Evolutionary conservation across 2,888 invertebrate genomes (phyloP).

Genomic region (Hemistola chrysoprasaria): DNA sequence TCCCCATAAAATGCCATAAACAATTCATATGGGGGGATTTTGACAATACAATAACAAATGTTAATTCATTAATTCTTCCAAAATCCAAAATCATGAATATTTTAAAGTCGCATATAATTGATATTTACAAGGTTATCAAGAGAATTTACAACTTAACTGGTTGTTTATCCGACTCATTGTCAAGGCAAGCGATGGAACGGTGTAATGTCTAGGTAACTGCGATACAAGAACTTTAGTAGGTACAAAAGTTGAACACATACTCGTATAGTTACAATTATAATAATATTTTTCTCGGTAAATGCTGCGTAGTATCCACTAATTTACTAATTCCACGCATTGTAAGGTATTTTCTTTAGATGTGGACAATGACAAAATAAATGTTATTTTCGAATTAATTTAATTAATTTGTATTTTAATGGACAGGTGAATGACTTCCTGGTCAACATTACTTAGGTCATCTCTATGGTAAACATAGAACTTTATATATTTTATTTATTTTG

Average conservation of each 20-base stretch:
- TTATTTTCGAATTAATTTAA: conserved; percentile 21
- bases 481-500: too few relatives aligned
- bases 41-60: too few relatives aligned
- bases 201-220: conserved; percentile 10
- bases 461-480: background rate
- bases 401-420: conserved; percentile 26
- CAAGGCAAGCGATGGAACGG: conserved; percentile 14
- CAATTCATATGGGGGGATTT: too few relatives aligned
- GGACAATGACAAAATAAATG: conserved; percentile 13
- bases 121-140: conserved; percentile 23
- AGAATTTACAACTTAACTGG: conserved; percentile 28
- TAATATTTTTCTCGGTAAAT: too few relatives aligned
- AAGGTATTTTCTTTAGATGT: conserved; percentile 6
- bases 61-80: too few relatives aligned
- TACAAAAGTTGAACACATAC: too few relatives aligned
- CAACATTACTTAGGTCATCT: background rate
- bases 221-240: too few relatives aligned
- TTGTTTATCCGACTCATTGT: conserved; percentile 25
- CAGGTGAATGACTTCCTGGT: conserved; percentile 27
- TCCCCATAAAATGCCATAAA: too few relatives aligned
- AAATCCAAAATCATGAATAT: background rate
- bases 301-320: too few relatives aligned
- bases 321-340: too few relatives aligned
- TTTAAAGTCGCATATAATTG: background rate
- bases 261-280: too few relatives aligned